Percentiles rank a stretch among this genome's conserved stretches.
Conservation (phyloP, 2,797 vertebrate species). For the Acanthurus leucopareius region DNA sequence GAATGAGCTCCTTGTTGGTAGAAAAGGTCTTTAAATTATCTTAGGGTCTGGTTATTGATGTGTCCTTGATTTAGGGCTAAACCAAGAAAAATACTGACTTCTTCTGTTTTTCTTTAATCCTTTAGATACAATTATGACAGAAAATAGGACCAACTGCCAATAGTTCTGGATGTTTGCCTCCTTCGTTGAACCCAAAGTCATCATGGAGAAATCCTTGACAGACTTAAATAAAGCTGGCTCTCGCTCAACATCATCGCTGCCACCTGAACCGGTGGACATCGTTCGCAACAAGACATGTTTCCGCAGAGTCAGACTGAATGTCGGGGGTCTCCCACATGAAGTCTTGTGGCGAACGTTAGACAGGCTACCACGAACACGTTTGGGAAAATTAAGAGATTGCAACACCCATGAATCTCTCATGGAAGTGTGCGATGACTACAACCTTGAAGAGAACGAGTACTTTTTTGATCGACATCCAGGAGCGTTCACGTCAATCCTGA, state of each 20-base stretch:
- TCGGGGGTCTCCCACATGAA: slow-evolving; percentile 97
- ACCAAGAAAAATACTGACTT: slow-evolving; percentile 37
- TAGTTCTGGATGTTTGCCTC: slow-evolving; percentile 67
- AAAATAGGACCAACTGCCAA: slow-evolving; percentile 81
- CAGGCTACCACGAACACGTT: slow-evolving; percentile 94
- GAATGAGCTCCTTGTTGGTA: no score
- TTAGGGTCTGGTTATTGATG: not conserved
- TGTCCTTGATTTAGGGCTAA: not conserved
- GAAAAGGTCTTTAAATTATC: not conserved
- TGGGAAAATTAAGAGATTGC: slow-evolving; percentile 96
- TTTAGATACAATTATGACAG: slow-evolving; percentile 89
- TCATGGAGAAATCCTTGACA: slow-evolving; percentile 90
- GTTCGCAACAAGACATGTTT: slow-evolving; percentile 95
- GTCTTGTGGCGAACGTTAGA: slow-evolving; percentile 98
- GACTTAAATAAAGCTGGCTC: slow-evolving; percentile 95
- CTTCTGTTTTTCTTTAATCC: slow-evolving; percentile 51
- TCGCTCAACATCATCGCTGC: slow-evolving; percentile 94
- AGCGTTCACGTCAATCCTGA: slow-evolving; percentile 98
- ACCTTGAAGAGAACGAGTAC: slow-evolving; percentile 97
- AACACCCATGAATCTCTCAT: slow-evolving; percentile 95
- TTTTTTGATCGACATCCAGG: slow-evolving; percentile 98
- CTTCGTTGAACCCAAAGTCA: slow-evolving; percentile 63
- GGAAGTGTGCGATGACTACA: slow-evolving; percentile 98
- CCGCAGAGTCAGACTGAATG: slow-evolving; percentile 95
- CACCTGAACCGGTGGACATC: slow-evolving; percentile 95